A percentile compares a stretch with the other conserved stretches of the same genome.
Evolutionary conservation across 1,140 invertebrate species (phyloP).

Genomic region (Dendrolimus kikuchii): DNA sequence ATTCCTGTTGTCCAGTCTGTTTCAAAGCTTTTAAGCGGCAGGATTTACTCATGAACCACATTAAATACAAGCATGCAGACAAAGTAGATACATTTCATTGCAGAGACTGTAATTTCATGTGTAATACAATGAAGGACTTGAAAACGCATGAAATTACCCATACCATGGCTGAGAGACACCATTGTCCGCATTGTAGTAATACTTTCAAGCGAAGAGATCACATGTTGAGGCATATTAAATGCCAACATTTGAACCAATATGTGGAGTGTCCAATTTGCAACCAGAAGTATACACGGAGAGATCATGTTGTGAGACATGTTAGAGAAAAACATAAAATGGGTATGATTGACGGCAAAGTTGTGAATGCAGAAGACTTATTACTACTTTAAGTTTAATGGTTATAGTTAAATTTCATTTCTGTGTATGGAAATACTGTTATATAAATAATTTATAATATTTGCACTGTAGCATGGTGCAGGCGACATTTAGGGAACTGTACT

Average conservation of each 20-base stretch:
- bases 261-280: constrained; percentile 32
- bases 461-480: no score
- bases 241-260: constrained; percentile 29
- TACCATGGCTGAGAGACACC: constrained; percentile 17
- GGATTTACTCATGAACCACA: constrained; percentile 29
- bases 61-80: constrained; percentile 29
- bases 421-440: no score
- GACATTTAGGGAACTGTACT: no score
- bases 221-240: constrained; percentile 41
- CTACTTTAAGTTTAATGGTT: no score
- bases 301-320: constrained; percentile 39
- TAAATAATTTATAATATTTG: no score
- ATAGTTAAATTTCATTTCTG: no score
- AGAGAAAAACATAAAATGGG: constrained; percentile 43
- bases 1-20: constrained; percentile 28
- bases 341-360: constrained; percentile 21
- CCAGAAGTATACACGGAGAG: constrained; percentile 36
- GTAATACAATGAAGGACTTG: constrained; percentile 20
- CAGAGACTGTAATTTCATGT: constrained; percentile 25
- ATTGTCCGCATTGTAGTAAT: constrained; percentile 30
- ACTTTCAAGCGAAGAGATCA: constrained; percentile 43
- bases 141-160: constrained; percentile 31
- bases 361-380: no score
- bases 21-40: constrained; percentile 23
- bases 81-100: constrained; percentile 23